Conservation (phyloP, 2,113 vertebrate genomes). For the Dermatemys mawii region DNA sequence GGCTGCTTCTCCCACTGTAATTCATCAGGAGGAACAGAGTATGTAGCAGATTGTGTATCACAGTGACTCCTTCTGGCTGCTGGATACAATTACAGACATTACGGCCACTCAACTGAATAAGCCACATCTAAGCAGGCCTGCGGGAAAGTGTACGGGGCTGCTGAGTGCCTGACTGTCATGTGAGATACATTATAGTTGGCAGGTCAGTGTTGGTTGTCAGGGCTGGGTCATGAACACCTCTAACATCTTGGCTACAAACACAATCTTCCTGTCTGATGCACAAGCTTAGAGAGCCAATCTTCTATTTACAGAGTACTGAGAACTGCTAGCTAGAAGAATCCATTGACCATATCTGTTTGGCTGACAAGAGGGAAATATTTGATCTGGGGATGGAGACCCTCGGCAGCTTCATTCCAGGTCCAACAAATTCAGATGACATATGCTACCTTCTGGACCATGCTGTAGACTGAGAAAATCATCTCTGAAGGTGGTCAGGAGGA, state of each 20-base stretch:
- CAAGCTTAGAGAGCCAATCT: not conserved
- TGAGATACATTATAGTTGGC: too few relatives aligned
- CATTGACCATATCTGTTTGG: not conserved
- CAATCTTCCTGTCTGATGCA: too few relatives aligned
- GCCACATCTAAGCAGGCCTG: not conserved
- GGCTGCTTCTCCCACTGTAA: not conserved
- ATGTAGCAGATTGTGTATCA: not conserved
- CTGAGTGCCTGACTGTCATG: too few relatives aligned
- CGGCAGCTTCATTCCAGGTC: not conserved
- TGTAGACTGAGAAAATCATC: not conserved
- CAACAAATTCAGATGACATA: not conserved
- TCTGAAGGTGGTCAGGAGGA: not conserved
- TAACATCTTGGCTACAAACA: too few relatives aligned
- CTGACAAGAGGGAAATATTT: not conserved
- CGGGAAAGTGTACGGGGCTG: not conserved
- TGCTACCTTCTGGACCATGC: not conserved
- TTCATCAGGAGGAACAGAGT: not conserved
- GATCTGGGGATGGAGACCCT: not conserved
- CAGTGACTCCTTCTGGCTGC: not conserved
- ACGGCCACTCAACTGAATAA: not conserved
- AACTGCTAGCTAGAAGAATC: not conserved
- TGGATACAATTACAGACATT: fast-evolving
- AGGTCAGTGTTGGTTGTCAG: too few relatives aligned
- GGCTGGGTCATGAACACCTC: too few relatives aligned
- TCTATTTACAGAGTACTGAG: not conserved